Percentiles rank a stretch among this genome's conserved stretches.
Conservation (phyloP, 2,888 invertebrate genomes). For the Eristalinus sepulchralis region DNA sequence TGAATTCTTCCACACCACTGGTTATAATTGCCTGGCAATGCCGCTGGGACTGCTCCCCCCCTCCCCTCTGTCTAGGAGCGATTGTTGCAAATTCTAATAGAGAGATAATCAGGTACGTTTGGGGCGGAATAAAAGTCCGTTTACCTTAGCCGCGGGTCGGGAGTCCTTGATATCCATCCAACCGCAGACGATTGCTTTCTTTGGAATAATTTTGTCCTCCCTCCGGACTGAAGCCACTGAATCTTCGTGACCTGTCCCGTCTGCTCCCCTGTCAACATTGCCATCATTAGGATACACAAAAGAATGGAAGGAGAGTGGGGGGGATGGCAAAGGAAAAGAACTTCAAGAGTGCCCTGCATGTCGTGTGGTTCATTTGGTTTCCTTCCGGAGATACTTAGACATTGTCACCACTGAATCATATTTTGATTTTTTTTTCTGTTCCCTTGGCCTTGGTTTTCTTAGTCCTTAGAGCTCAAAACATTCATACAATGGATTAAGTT, state of each 20-base stretch:
- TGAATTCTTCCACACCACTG: neutral
- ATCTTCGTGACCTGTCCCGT: neutral
- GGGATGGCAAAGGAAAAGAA: no score
- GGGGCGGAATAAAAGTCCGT: slow-evolving; percentile 24
- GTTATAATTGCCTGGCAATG: slow-evolving; percentile 11
- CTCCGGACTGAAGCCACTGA: neutral
- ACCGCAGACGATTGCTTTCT: neutral
- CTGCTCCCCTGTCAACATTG: neutral
- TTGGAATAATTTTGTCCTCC: neutral
- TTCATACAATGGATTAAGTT: neutral
- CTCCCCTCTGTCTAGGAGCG: neutral
- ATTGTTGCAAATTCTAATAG: slow-evolving; percentile 39
- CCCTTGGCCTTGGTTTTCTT: neutral
- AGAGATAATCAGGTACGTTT: slow-evolving; percentile 44
- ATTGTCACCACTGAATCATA: neutral
- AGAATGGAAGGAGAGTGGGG: neutral
- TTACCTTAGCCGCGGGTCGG: slow-evolving; percentile 6
- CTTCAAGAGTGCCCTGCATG: neutral
- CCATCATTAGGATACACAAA: neutral
- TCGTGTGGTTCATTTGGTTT: neutral
- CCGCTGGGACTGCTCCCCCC: neutral
- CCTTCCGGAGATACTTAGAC: neutral
- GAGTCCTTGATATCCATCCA: slow-evolving; percentile 2
- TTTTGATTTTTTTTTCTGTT: neutral
- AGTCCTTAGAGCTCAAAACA: neutral